These are phyloP conservation scores for Rhopalosiphum maidis DNA, from an alignment of 1,140 invertebrate species.

Conservation along the genomic window DNA sequence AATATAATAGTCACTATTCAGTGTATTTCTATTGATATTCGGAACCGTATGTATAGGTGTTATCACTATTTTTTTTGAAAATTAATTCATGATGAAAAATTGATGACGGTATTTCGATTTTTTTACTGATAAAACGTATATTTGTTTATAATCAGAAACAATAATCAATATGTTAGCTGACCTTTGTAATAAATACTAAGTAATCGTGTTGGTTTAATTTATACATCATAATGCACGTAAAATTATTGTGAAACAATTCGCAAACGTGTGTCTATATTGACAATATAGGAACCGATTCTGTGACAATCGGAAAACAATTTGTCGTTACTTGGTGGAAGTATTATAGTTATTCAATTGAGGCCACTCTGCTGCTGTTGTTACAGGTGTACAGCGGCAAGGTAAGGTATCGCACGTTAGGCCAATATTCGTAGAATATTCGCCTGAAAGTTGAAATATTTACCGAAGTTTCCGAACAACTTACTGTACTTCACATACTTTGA, in stretches of 20 bases:
- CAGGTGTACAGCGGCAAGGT: background rate
- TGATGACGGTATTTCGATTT: too few relatives aligned
- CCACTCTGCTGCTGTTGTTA: background rate
- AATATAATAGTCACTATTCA: too few relatives aligned
- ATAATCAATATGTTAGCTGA: background rate
- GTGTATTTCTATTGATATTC: too few relatives aligned
- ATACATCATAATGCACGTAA: background rate
- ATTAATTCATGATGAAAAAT: too few relatives aligned
- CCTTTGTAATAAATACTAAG: background rate
- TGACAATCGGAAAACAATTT: background rate
- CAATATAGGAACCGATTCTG: background rate
- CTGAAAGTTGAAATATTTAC: background rate
- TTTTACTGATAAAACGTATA: too few relatives aligned
- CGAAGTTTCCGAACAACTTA: background rate
- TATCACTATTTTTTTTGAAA: too few relatives aligned
- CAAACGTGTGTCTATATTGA: background rate
- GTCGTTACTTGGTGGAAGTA: background rate
- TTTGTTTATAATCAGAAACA: too few relatives aligned
- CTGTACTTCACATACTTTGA: background rate
- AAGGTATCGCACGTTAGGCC: background rate
- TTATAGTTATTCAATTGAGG: background rate
- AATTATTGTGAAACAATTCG: background rate
- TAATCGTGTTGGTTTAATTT: background rate
- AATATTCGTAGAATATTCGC: background rate
- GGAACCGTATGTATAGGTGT: too few relatives aligned